A percentile compares a stretch with the other conserved stretches of the same genome.
Evolutionary conservation across 2,113 vertebrate species (phyloP).

Genomic region (Melospiza melodia): DNA sequence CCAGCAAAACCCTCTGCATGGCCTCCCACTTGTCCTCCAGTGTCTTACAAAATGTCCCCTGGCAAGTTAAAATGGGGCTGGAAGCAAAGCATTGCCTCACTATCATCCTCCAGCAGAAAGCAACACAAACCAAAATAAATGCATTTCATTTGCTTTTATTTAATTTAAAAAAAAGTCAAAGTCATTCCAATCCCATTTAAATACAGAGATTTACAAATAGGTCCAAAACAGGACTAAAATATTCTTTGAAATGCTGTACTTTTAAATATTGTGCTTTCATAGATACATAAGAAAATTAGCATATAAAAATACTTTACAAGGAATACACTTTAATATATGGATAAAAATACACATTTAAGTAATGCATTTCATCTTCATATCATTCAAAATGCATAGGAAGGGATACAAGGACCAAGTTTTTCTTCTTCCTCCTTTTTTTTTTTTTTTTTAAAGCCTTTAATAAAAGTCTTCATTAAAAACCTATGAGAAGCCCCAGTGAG

Average conservation of each 20-base stretch:
- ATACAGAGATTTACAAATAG: conserved; percentile 75
- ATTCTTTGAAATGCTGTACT: conserved; percentile 67
- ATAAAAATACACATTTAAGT: conserved; percentile 90
- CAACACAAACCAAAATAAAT: background rate
- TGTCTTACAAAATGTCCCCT: background rate
- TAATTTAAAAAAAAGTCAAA: conserved; percentile 69
- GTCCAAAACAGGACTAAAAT: conserved; percentile 75
- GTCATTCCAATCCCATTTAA: conserved; percentile 71
- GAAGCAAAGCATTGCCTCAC: background rate
- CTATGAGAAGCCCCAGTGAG: conserved; percentile 64
- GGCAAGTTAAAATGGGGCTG: background rate
- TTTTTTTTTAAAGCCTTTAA: conserved; percentile 62
- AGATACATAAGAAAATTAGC: conserved; percentile 82
- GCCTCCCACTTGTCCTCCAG: background rate
- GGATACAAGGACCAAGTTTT: conserved; percentile 71
- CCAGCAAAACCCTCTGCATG: accelerated
- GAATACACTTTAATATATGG: conserved; percentile 91
- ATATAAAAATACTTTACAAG: conserved; percentile 99
- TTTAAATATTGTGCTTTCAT: conserved; percentile 80
- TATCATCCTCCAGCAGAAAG: background rate
- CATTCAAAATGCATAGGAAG: conserved; percentile 86
- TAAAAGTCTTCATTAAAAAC: conserved; percentile 75
- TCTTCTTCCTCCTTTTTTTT: background rate
- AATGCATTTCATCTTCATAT: conserved; percentile 67
- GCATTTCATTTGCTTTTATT: conserved; percentile 74